Evolutionary conservation across 1,140 invertebrate species (phyloP).

Genomic region (Zophobas morio): DNA sequence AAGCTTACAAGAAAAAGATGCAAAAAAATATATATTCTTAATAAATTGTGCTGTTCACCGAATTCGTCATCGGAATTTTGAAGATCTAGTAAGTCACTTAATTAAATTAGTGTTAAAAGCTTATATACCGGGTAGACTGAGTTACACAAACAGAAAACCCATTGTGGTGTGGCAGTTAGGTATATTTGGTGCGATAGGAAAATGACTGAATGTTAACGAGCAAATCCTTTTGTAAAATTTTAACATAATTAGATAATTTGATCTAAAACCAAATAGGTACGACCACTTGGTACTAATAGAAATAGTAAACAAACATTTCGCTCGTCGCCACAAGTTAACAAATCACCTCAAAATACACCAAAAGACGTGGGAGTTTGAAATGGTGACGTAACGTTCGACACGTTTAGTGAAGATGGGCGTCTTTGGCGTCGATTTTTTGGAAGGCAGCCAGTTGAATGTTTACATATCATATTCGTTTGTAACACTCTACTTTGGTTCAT

Average conservation of each 20-base stretch:
- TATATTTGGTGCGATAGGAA: not conserved
- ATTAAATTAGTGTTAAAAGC: not conserved
- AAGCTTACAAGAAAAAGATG: too few relatives aligned
- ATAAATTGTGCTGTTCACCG: too few relatives aligned
- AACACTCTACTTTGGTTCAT: not conserved
- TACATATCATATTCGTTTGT: conserved; percentile 30
- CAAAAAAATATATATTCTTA: too few relatives aligned
- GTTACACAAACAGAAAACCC: too few relatives aligned
- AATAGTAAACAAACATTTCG: conserved; percentile 36
- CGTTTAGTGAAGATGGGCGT: conserved; percentile 24
- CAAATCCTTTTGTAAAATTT: not conserved
- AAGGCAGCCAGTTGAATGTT: conserved; percentile 27
- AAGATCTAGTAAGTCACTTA: not conserved
- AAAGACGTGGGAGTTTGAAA: conserved; percentile 23
- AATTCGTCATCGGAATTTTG: too few relatives aligned
- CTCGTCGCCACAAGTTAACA: conserved; percentile 29
- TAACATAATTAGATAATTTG: conserved; percentile 15
- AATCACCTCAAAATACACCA: conserved; percentile 25
- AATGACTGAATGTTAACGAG: too few relatives aligned
- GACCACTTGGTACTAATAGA: conserved; percentile 13
- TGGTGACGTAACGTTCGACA: conserved; percentile 26
- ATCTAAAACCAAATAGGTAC: not conserved
- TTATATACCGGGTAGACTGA: not conserved
- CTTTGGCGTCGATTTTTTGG: conserved; percentile 38
- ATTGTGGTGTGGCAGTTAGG: too few relatives aligned